Evolutionary conservation across 2,797 vertebrate genomes (phyloP).

Genomic region (Melopsittacus undulatus): DNA sequence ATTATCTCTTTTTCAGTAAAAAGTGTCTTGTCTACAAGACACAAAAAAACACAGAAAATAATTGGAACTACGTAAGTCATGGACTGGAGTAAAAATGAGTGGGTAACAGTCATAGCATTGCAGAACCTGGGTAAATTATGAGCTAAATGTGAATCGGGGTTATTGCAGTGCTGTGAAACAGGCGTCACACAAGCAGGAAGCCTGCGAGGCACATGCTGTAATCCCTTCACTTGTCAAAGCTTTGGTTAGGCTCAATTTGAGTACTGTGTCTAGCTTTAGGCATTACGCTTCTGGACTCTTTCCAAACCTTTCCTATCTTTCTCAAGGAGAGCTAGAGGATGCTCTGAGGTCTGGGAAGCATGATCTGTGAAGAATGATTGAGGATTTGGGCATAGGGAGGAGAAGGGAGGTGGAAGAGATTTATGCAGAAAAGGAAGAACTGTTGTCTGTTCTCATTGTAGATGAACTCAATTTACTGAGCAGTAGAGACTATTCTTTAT

Average conservation of each 20-base stretch:
- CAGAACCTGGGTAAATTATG: background rate
- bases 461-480: background rate
- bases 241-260: slow-evolving; percentile 5
- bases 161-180: background rate
- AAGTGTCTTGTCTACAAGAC: background rate
- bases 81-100: background rate
- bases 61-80: background rate
- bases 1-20: background rate
- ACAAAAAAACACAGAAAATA: fast-evolving
- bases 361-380: background rate
- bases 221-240: background rate
- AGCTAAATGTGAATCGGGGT: background rate
- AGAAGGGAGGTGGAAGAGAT: background rate
- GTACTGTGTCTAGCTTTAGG: background rate
- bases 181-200: background rate
- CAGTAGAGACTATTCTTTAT: background rate
- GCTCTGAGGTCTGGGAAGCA: background rate
- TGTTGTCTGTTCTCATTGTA: background rate
- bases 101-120: background rate
- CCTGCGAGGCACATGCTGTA: background rate
- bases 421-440: background rate
- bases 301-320: background rate
- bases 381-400: background rate
- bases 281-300: background rate
- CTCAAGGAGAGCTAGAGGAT: background rate